These are phyloP conservation scores for Thermophis baileyi DNA, from an alignment of 2,113 vertebrate species.

Conservation along the genomic window DNA sequence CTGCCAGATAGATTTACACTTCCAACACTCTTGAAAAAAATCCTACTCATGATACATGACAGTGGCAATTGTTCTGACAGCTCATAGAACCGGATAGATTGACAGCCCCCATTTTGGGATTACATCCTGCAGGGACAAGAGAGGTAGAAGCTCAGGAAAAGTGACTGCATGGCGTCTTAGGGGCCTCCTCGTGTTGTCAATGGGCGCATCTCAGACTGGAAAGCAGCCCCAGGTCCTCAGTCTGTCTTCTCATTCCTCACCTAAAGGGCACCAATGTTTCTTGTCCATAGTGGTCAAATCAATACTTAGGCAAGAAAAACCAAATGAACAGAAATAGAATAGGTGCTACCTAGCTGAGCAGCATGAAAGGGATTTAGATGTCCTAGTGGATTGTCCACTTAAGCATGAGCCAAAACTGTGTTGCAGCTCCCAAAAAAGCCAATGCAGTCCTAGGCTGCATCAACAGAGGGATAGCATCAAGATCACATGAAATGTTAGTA, in stretches of 20 bases:
- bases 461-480: neutral
- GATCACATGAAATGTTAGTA: neutral
- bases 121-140: neutral
- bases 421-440: neutral
- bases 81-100: neutral
- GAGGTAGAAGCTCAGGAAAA: neutral
- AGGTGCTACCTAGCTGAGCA: neutral
- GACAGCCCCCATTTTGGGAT: neutral
- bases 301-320: neutral
- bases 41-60: neutral
- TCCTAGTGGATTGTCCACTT: neutral
- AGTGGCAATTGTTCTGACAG: neutral
- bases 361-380: neutral
- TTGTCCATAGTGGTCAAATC: neutral
- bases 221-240: neutral
- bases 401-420: neutral
- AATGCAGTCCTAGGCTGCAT: neutral
- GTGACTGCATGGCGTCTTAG: accelerated
- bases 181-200: neutral
- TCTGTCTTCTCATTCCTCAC: accelerated
- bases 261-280: neutral
- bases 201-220: accelerated
- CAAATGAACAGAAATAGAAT: neutral
- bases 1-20: neutral
- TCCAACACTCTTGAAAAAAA: neutral